Conservation (phyloP, 2,113 vertebrate species). For the Percina caprodes region DNA sequence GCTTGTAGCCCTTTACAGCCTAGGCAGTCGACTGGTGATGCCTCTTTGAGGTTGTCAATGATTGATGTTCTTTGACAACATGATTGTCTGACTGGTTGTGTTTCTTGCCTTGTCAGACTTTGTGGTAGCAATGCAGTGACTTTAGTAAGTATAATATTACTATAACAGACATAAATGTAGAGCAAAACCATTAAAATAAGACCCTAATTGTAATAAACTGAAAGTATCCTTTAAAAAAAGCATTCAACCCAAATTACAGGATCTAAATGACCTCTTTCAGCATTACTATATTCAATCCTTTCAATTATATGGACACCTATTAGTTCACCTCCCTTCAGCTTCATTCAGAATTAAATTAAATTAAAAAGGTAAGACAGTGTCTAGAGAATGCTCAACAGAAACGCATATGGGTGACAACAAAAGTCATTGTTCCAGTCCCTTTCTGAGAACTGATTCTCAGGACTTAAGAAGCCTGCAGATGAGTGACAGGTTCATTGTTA, state of each 20-base stretch:
- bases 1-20: neutral
- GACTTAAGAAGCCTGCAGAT: slow-evolving; percentile 44
- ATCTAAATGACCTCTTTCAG: slow-evolving; percentile 19
- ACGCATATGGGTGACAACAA: slow-evolving; percentile 59
- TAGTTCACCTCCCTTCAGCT: slow-evolving; percentile 21
- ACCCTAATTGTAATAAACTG: neutral
- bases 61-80: too few species aligned
- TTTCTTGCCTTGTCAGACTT: neutral
- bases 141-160: neutral
- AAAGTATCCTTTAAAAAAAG: neutral
- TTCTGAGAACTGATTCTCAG: slow-evolving; percentile 47
- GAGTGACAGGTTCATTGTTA: slow-evolving; percentile 81
- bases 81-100: neutral
- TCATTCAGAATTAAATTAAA: slow-evolving; percentile 51
- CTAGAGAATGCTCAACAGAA: slow-evolving; percentile 42
- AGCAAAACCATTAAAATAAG: neutral
- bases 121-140: neutral
- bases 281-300: slow-evolving; percentile 21
- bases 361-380: slow-evolving; percentile 55
- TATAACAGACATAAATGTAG: neutral
- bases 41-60: too few species aligned
- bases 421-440: slow-evolving; percentile 71
- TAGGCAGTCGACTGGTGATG: too few species aligned
- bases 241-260: neutral
- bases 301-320: slow-evolving; percentile 39